Evolutionary conservation across 2,797 vertebrate genomes (phyloP), one percentile per base, ranked within the genome.

Genomic region (Menidia menidia): DNA sequence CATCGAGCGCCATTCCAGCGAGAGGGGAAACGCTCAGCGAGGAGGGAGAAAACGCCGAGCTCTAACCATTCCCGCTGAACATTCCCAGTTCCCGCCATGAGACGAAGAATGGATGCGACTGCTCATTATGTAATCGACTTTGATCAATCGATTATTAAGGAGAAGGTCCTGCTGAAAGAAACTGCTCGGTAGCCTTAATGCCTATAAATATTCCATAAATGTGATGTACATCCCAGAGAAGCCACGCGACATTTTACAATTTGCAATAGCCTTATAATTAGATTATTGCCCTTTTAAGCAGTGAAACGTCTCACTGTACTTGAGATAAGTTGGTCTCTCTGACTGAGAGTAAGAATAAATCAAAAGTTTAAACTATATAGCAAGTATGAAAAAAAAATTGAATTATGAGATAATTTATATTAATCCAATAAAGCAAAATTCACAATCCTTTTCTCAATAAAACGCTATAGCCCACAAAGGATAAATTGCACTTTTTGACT

Each of bases 1-100:
- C 84, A 83, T 68, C 72, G 10, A 82, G 84, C 80, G 85, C 84
- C 81, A 87, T 88, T 84, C 81, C 80, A 71, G 62, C 68, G 71
- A 30, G 66, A 82, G 63, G 76, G 48, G 41, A 66, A 45, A 32
- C 43, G 30, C 45, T 45, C 60, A 60, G 18, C 54, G 64, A 56
- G 16, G 60, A 77, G 57, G 59, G 2, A 56, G 64, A 68, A 77
- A 78, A 73, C 3, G 64, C 4, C 53, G 12, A 41, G 71, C 35
- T 47, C 50, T 1, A n/a, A 19, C 31, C 32, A 50, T 43, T 50
- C 57, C 43, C 5, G 33, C 18, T 59, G 35, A 63, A 66, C 53
- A 64, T 18, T 2, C 9, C 33, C 19, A 13, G n/a, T 43, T 45
- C n/a, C 57, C 74, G 15, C 47, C 3, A 1, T 15, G 30, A 6